Evolutionary conservation across 2,888 invertebrate species (phyloP).

Genomic region (Amiota mariae): DNA sequence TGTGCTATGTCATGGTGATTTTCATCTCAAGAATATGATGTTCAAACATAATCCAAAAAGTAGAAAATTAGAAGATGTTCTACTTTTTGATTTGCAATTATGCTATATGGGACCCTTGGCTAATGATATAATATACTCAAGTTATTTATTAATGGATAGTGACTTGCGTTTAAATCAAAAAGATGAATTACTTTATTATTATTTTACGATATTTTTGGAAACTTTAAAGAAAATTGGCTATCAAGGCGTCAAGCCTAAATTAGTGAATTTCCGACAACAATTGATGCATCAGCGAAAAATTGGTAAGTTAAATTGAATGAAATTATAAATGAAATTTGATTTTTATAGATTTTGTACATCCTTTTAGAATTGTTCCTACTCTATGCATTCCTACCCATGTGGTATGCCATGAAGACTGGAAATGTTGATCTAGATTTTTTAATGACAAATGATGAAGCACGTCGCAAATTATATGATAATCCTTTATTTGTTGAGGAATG

Average conservation of each 20-base stretch:
- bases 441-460: slow-evolving; percentile 24
- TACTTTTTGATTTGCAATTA: slow-evolving; percentile 60
- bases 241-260: slow-evolving; percentile 48
- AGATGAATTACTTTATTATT: slow-evolving; percentile 54
- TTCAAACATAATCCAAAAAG: slow-evolving; percentile 43
- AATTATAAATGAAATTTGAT: slow-evolving; percentile 10
- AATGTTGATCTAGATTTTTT: slow-evolving; percentile 26
- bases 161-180: slow-evolving; percentile 45
- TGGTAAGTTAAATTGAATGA: slow-evolving; percentile 50
- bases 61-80: slow-evolving; percentile 48
- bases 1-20: slow-evolving; percentile 63
- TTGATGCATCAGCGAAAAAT: slow-evolving; percentile 44
- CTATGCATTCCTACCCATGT: slow-evolving; percentile 36
- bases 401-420: slow-evolving; percentile 24
- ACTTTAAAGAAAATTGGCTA: slow-evolving; percentile 52
- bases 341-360: not conserved
- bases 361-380: slow-evolving; percentile 37
- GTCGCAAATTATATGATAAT: slow-evolving; percentile 24
- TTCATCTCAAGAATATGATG: slow-evolving; percentile 61
- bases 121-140: slow-evolving; percentile 53
- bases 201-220: slow-evolving; percentile 51
- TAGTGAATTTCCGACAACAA: slow-evolving; percentile 47
- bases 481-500: slow-evolving; percentile 34
- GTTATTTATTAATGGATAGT: slow-evolving; percentile 50
- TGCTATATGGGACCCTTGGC: slow-evolving; percentile 53